Conservation (phyloP, 2,113 vertebrate species). For the Lophius piscatorius region DNA sequence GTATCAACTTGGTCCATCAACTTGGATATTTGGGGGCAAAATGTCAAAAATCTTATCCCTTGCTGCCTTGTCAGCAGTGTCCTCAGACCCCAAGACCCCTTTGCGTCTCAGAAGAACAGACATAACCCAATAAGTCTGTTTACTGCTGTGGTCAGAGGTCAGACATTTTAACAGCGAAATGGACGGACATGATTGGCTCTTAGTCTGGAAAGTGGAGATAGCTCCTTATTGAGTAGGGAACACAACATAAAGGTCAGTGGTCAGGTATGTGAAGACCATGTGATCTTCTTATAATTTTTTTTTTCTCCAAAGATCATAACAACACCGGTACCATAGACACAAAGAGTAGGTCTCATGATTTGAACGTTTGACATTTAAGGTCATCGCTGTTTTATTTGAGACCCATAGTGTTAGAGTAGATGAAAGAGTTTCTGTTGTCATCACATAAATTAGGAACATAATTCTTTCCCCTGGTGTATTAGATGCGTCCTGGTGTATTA, state of each 20-base stretch:
- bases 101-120: constrained; percentile 26
- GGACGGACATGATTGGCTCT: constrained; percentile 28
- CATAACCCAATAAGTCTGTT: constrained; percentile 63
- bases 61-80: constrained; percentile 19
- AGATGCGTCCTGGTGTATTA: too few species aligned
- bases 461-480: too few species aligned
- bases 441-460: too few species aligned
- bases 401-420: too few species aligned
- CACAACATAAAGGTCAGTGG: constrained; percentile 26
- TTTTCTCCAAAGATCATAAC: not conserved
- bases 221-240: constrained; percentile 13
- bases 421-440: too few species aligned
- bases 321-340: not conserved
- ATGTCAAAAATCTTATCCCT: constrained; percentile 33
- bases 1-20: constrained; percentile 7
- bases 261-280: constrained; percentile 11
- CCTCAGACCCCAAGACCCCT: constrained; percentile 27
- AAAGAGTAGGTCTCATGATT: not conserved
- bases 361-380: not conserved
- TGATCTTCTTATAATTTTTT: not conserved
- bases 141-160: constrained; percentile 61
- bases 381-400: too few species aligned
- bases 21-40: constrained; percentile 1
- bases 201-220: constrained; percentile 35
- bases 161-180: constrained; percentile 52